A percentile compares a stretch with the other conserved stretches of the same genome.
Conservation (phyloP, 2,888 invertebrate genomes). For the Eupithecia tripunctaria region DNA sequence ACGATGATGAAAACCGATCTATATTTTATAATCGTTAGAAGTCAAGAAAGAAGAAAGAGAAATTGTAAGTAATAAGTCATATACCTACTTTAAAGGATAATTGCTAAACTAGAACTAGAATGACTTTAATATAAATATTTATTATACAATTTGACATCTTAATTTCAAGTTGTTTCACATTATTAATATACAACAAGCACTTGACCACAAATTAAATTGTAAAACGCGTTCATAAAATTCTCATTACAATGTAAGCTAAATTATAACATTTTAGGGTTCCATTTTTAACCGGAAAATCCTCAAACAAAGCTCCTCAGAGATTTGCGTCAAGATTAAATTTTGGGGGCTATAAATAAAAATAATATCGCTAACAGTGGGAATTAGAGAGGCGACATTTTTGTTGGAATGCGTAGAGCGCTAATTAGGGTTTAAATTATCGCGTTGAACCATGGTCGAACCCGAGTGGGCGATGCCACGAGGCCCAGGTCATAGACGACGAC, state of each 20-base stretch:
- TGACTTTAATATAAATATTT: no score
- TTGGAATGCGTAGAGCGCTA: constrained; percentile 77
- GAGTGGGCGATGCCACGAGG: constrained; percentile 43
- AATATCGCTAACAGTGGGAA: constrained; percentile 66
- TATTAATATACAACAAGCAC: constrained; percentile 12
- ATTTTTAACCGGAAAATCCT: constrained; percentile 38
- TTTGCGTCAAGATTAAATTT: constrained; percentile 64
- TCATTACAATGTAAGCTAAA: constrained; percentile 43
- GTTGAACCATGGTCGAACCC: constrained; percentile 50
- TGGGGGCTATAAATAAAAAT: constrained; percentile 69
- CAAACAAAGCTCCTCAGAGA: constrained; percentile 51
- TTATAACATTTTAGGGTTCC: constrained; percentile 42
- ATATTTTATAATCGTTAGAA: no score
- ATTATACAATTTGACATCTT: not conserved
- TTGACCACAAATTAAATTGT: constrained; percentile 21
- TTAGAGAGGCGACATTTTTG: constrained; percentile 73
- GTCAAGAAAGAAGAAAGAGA: no score
- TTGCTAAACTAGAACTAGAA: not conserved
- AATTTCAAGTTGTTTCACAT: not conserved
- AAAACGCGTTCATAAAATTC: constrained; percentile 23
- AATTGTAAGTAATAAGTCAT: no score
- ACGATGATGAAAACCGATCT: not conserved
- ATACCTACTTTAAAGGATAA: no score
- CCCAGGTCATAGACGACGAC: constrained; percentile 41
- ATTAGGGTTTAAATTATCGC: constrained; percentile 78